Evolutionary conservation across 1,140 invertebrate species (phyloP), one percentile per base, ranked within the genome.

Genomic region (Anastrepha ludens): DNA sequence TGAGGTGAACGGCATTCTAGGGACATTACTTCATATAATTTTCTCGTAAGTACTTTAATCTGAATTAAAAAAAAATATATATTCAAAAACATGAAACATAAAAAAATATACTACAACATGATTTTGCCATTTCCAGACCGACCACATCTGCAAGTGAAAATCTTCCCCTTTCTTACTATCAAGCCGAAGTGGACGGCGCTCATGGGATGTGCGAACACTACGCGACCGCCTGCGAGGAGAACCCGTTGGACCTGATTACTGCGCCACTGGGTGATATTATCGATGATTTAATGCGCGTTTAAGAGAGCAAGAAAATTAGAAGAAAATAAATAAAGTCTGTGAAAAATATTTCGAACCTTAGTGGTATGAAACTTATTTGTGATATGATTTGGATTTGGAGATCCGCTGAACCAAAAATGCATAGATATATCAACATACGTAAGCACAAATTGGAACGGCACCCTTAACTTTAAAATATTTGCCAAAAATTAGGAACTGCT

Each of bases 81-180:
- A n/a, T 29, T 29, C 29, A 0, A 29, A 29, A 29, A 29, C 29
- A 29, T 29, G 29, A 29, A 29, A 29, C 29, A 29, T 29, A 29
- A 29, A 29, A 29, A 29, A 29, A 29, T 17, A 0, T 13, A 59
- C 59, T 67, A 64, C n/a, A 3, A 67, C 29, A 7, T 1, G 1
- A 20, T 55, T 20, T 55, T 20, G 3, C 17, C 17, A 78, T 59
- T 90, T 90, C 86, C 92, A 95, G 95, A 29, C 95, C 95, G 20
- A 95, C 94, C 65, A 93, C 94, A 59, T 95, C 95, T 0, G 91
- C 90, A 15, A 94, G 95, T 86, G 94, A 95, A 90, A 93, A 93
- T 17, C 87, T 95, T 64, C 93, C 94, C 5, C 90, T 93, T 50
- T 91, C 90, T 0, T 95, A 95, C 89, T 94, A 95, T 89, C 91